phyloP scores from a whole-genome alignment of 2,113 vertebrate genomes.

The Sprattus sprattus region DNA sequence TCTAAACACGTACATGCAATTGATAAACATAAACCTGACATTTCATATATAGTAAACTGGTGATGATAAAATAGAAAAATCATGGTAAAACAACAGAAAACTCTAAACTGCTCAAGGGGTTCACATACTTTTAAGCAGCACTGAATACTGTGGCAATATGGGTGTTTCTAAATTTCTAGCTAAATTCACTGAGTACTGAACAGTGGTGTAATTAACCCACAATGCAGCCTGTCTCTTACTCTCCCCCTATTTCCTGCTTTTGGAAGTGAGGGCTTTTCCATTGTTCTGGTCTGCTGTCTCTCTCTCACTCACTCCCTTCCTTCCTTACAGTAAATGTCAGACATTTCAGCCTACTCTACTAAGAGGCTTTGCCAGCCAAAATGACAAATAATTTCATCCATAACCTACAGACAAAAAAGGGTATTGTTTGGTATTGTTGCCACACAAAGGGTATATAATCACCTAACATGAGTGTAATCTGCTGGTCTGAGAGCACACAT shows the following conservation, averaged over 20 bases:
- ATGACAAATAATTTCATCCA: background rate
- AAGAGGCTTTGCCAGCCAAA: background rate
- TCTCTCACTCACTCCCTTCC: slow-evolving; percentile 67
- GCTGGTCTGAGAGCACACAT: background rate
- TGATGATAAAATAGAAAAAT: no score
- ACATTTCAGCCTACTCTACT: background rate
- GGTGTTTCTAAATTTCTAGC: background rate
- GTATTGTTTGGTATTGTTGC: background rate
- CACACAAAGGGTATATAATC: background rate
- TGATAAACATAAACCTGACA: no score
- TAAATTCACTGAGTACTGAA: slow-evolving; percentile 2
- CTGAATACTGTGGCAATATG: background rate
- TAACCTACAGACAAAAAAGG: no score
- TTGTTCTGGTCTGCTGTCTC: slow-evolving; percentile 59
- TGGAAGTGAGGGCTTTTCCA: slow-evolving; percentile 61
- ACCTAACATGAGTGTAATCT: background rate
- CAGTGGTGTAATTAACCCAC: slow-evolving; percentile 4
- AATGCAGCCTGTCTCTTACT: background rate
- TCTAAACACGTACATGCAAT: no score
- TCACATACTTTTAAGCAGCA: no score
- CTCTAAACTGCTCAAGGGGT: no score
- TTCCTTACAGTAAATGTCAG: slow-evolving; percentile 46
- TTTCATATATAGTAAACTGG: no score
- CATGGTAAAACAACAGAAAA: no score
- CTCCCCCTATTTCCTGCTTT: slow-evolving; percentile 28